Evolutionary conservation across 2,888 invertebrate species (phyloP).

Genomic region (Caenorhabditis wallacei): DNA sequence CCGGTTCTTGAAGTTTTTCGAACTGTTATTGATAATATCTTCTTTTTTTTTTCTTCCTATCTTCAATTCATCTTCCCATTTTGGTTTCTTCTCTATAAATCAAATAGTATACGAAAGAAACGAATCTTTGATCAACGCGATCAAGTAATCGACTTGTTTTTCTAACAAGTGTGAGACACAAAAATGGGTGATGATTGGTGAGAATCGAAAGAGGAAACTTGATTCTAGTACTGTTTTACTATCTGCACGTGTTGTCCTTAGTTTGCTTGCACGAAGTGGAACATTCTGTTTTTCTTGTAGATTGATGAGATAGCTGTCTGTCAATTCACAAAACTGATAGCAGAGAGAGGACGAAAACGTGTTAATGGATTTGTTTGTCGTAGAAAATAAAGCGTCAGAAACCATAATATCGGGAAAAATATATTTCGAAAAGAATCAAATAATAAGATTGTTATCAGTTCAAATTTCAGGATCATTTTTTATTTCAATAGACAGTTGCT

Average conservation of each 20-base stretch:
- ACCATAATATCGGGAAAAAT: background rate
- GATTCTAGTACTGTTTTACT: constrained; percentile 45
- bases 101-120: constrained; percentile 27
- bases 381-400: constrained; percentile 22
- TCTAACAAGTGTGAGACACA: constrained; percentile 15
- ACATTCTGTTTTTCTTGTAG: constrained; percentile 29
- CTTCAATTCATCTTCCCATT: background rate
- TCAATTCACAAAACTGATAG: constrained; percentile 2
- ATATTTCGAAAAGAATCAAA: constrained; percentile 21
- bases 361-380: constrained; percentile 52
- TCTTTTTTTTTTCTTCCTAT: background rate
- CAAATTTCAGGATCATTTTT: constrained; percentile 4
- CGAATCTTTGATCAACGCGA: constrained; percentile 59
- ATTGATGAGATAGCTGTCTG: constrained; percentile 19
- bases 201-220: constrained; percentile 24
- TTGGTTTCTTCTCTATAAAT: constrained; percentile 34
- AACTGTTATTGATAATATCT: constrained; percentile 47
- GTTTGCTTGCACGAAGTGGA: constrained; percentile 57
- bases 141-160: constrained; percentile 55
- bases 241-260: constrained; percentile 36
- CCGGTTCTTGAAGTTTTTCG: constrained; percentile 30
- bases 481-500: constrained; percentile 1
- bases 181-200: constrained; percentile 7
- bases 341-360: constrained; percentile 7
- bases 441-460: constrained; percentile 8